These are phyloP conservation scores for Pseudomyrmex flavicornis DNA, from an alignment of 1,140 invertebrate species.

Conservation along the genomic window DNA sequence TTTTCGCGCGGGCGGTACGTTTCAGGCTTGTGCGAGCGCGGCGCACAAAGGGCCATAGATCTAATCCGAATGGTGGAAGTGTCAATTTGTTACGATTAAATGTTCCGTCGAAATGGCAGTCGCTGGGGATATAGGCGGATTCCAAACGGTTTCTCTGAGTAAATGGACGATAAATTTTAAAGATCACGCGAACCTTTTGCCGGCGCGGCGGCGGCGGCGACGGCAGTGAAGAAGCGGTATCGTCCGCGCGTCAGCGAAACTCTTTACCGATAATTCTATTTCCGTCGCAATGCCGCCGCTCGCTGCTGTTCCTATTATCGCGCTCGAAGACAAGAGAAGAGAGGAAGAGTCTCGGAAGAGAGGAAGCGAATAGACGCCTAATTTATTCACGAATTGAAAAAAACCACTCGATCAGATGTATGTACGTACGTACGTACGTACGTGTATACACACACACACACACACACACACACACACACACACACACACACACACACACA, in stretches of 20 bases:
- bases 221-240: neutral
- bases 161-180: constrained; percentile 58
- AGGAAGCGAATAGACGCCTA: neutral
- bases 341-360: neutral
- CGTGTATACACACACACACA: neutral
- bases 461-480: constrained; percentile 10
- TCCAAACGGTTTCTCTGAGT: neutral
- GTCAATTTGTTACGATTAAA: constrained; percentile 58
- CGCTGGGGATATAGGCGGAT: neutral
- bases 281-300: constrained; percentile 31
- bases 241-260: constrained; percentile 35
- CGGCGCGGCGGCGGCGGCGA: constrained; percentile 1
- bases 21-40: neutral
- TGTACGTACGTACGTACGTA: no score
- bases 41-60: neutral
- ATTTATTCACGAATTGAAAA: constrained; percentile 50
- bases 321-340: constrained; percentile 22
- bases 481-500: constrained; percentile 9
- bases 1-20: neutral
- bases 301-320: constrained; percentile 57
- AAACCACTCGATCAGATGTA: neutral
- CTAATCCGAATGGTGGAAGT: constrained; percentile 12
- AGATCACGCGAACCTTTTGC: constrained; percentile 54
- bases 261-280: constrained; percentile 66
- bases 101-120: constrained; percentile 38